A percentile compares a stretch with the other conserved stretches of the same genome.
These are phyloP conservation scores for Motacilla tschutschensis DNA, from an alignment of 2,113 vertebrate genomes.

Conservation along the genomic window DNA sequence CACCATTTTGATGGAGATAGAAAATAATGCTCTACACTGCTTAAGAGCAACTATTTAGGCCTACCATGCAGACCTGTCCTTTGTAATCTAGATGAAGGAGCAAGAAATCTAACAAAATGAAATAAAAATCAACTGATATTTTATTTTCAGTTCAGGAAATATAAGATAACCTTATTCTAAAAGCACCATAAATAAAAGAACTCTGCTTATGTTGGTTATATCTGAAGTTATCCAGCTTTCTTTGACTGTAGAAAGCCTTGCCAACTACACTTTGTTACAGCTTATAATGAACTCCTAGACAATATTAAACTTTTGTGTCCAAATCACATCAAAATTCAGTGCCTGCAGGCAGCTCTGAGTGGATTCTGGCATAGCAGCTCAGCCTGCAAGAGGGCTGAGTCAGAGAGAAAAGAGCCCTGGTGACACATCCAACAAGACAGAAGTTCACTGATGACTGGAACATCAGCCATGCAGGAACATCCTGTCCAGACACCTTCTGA, in stretches of 20 bases:
- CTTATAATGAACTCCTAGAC: background rate
- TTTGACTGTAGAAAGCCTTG: background rate
- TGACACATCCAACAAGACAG: too few relatives aligned
- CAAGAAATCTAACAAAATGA: background rate
- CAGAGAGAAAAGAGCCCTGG: background rate
- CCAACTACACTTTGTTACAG: background rate
- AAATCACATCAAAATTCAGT: background rate
- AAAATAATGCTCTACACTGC: background rate
- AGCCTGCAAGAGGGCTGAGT: background rate
- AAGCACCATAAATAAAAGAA: background rate
- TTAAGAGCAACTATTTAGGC: background rate
- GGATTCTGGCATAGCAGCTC: background rate
- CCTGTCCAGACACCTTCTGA: background rate
- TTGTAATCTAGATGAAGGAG: background rate
- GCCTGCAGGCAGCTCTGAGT: background rate
- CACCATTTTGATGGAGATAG: background rate
- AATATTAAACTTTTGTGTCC: background rate
- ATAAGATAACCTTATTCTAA: background rate
- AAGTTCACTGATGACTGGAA: background rate
- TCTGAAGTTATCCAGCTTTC: background rate
- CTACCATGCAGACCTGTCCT: background rate
- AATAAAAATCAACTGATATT: background rate
- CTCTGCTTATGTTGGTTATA: background rate
- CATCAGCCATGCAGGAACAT: background rate
- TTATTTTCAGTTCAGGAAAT: background rate